phyloP scores from a whole-genome alignment of 2,888 invertebrate species.

The Baronia brevicornis region DNA sequence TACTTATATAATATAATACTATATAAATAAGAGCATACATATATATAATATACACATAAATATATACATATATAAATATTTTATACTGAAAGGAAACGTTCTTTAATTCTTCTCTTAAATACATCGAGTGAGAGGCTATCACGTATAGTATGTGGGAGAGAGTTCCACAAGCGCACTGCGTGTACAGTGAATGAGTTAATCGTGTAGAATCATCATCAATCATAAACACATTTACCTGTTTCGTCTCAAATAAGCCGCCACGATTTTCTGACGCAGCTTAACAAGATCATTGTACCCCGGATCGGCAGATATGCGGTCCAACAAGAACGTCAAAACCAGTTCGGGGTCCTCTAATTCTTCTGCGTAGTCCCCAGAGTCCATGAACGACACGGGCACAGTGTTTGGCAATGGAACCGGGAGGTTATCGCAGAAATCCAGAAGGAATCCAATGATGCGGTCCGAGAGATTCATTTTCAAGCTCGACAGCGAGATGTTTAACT shows the following conservation, averaged over 20 bases:
- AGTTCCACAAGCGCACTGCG: too few species aligned
- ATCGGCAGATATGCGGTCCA: constrained; percentile 50
- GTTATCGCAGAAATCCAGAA: constrained; percentile 78
- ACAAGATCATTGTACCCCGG: constrained; percentile 56
- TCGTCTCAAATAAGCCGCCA: constrained; percentile 56
- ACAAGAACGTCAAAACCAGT: constrained; percentile 33
- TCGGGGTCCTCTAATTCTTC: constrained; percentile 49
- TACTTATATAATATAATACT: too few species aligned
- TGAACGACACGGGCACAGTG: constrained; percentile 61
- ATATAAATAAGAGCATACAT: too few species aligned
- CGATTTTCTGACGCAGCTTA: constrained; percentile 56
- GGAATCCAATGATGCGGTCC: constrained; percentile 79
- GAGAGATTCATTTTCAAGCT: constrained; percentile 85
- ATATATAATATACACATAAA: too few species aligned
- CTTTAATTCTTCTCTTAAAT: too few species aligned
- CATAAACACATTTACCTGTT: constrained; percentile 37
- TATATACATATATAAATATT: too few species aligned
- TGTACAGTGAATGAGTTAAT: too few species aligned
- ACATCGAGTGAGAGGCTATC: too few species aligned
- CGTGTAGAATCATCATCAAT: too few species aligned
- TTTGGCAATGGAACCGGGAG: constrained; percentile 62
- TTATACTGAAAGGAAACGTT: too few species aligned
- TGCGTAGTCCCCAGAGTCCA: constrained; percentile 59
- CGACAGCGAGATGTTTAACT: constrained; percentile 83
- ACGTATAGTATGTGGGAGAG: too few species aligned